Conservation (phyloP, 2,113 vertebrate species). For the Equus przewalskii region DNA sequence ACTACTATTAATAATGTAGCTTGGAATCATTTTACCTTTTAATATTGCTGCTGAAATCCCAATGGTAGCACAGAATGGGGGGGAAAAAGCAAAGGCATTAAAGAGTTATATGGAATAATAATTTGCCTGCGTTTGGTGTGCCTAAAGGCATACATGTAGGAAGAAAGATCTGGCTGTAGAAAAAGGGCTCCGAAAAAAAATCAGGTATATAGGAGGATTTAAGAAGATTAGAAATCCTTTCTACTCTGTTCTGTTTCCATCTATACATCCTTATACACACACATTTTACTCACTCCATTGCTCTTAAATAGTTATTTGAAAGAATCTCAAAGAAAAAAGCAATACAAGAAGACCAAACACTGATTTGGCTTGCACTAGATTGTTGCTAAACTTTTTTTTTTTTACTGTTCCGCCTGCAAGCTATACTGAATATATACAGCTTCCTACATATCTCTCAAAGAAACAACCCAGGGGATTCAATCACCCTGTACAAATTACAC, state of each 20-base stretch:
- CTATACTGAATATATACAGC: not conserved
- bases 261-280: not conserved
- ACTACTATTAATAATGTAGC: slow-evolving; percentile 95
- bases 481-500: not conserved
- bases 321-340: slow-evolving; percentile 41
- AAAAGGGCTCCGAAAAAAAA: not conserved
- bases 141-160: not conserved
- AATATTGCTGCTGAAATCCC: slow-evolving; percentile 94
- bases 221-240: not conserved
- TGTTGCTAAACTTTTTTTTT: not conserved
- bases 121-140: slow-evolving; percentile 33
- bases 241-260: not conserved
- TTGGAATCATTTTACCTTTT: slow-evolving; percentile 95
- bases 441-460: not conserved
- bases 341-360: not conserved
- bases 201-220: not conserved
- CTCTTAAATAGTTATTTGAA: not conserved
- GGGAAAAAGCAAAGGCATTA: slow-evolving; percentile 87
- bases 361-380: not conserved
- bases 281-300: not conserved
- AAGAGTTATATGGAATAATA: slow-evolving; percentile 79
- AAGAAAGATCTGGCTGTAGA: slow-evolving; percentile 34
- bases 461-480: not conserved
- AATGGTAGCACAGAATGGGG: slow-evolving; percentile 84
- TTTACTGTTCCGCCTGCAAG: not conserved